Base-by-base conservation (phyloP, 2,797 vertebrate species). In the Pseudomugil gertrudae region DNA sequence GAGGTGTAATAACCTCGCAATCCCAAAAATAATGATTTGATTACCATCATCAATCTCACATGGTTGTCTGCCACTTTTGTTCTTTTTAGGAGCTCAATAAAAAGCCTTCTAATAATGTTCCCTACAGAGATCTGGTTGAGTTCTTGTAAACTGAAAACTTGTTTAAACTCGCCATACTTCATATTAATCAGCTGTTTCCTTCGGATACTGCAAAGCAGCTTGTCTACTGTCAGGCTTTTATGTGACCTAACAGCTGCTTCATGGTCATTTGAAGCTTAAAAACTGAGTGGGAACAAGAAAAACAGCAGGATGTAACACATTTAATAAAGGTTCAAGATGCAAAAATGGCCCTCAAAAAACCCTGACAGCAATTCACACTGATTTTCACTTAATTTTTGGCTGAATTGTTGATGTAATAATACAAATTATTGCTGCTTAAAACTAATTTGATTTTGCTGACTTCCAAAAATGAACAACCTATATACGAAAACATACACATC, bases 401-500 rank as follows among this genome's bases (percentile, higher is more conserved):
- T 50, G 23, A 30, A 24, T 10, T 61, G 48, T 26, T 27, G 7
- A 27, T 7, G 14, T 26, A 27, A 51, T n/a, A 51, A 38, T 3
- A 8, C 29, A 9, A 6, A 52, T 27, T 52, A 52, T 29, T 17
- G 27, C 26, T 5, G 7, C 27, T 60, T 10, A 55, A 55, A 66
- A 66, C 19, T 56, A 38, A 29, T 0, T 0, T 57, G 10, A 10
- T 78, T 78, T 35, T 26, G 40, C 51, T 66, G 48, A 69, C 77
- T 76, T 71, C 13, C 48, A 36, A 15, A 57, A 72, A 67, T 60
- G 24, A 51, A 63, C 63, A 54, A 32, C 23, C 30, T 24, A 56
- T 63, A 73, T 36, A 43, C 32, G n/a, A 77, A 76, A 69, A 56
- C 26, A 43, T 48, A 27, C 55, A 10, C 60, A 60, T 71, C 69